Evolutionary conservation across 2,888 invertebrate genomes (phyloP).

Genomic region (Stratiomys singularior): DNA sequence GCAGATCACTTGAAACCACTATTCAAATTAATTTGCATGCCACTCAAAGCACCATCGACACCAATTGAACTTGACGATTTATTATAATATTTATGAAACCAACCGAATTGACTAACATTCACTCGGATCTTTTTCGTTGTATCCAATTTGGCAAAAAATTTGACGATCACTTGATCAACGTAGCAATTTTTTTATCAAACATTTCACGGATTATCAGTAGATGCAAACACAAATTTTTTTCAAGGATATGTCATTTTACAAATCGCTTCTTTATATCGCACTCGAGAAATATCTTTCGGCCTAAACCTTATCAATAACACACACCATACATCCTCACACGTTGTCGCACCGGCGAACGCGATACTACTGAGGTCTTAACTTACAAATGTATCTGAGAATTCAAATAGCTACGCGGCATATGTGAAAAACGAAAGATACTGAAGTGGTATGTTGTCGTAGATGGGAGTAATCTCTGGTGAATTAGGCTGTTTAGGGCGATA

Average conservation of each 20-base stretch:
- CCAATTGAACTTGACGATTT: neutral
- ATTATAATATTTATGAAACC: neutral
- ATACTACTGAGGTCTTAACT: constrained; percentile 9
- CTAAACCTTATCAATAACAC: neutral
- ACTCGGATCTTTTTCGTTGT: neutral
- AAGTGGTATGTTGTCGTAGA: neutral
- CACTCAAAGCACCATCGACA: neutral
- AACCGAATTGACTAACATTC: neutral
- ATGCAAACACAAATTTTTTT: too few relatives aligned
- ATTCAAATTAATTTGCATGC: neutral
- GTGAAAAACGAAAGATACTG: too few relatives aligned
- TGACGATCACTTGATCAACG: too few relatives aligned
- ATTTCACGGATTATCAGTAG: too few relatives aligned
- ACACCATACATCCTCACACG: neutral
- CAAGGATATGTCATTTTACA: too few relatives aligned
- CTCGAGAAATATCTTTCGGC: neutral
- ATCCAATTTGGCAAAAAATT: too few relatives aligned
- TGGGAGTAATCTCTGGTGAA: neutral
- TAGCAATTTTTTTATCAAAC: too few relatives aligned
- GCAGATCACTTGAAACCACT: neutral
- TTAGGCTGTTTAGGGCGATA: too few relatives aligned
- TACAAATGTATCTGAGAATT: neutral
- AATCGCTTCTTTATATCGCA: neutral
- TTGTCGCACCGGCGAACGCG: constrained; percentile 28
- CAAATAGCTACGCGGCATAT: neutral